Percentiles rank a stretch among this genome's conserved stretches.
These are phyloP conservation scores for Spheniscus humboldti DNA, from an alignment of 2,797 vertebrate genomes.

Conservation along the genomic window DNA sequence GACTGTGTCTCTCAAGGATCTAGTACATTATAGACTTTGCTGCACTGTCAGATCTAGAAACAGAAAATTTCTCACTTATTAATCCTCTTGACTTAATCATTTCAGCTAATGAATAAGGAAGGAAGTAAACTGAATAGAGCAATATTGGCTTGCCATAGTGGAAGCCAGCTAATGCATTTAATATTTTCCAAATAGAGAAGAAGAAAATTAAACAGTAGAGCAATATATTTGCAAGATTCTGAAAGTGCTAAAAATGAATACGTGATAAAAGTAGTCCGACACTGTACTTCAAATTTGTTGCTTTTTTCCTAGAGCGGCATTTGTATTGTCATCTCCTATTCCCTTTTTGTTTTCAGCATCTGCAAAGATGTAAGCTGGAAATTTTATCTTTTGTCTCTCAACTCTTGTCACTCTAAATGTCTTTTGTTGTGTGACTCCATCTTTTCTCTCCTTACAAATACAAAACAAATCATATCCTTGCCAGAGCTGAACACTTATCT, in stretches of 20 bases:
- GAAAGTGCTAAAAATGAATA: background rate
- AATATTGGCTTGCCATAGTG: background rate
- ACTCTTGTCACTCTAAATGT: conserved; percentile 34
- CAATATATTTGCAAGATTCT: background rate
- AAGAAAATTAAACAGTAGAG: background rate
- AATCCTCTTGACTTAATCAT: conserved; percentile 5
- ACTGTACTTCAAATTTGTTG: background rate
- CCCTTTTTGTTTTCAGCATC: conserved; percentile 48
- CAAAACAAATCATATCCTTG: conserved; percentile 68
- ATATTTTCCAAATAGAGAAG: background rate
- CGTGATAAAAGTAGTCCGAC: background rate
- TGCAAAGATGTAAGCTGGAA: conserved; percentile 52
- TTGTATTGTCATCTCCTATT: conserved; percentile 21
- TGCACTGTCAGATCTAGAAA: background rate
- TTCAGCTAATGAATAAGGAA: background rate
- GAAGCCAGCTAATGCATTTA: background rate
- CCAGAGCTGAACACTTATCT: conserved; percentile 43
- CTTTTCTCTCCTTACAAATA: conserved; percentile 59
- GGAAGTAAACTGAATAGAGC: background rate
- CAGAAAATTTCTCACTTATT: background rate
- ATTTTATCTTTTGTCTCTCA: conserved; percentile 42
- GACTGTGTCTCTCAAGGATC: background rate
- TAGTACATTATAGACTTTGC: background rate
- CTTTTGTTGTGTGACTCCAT: conserved; percentile 26
- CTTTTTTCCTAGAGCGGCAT: background rate